Conservation (phyloP, 2,888 invertebrate genomes). For the Campaea margaritaria region DNA sequence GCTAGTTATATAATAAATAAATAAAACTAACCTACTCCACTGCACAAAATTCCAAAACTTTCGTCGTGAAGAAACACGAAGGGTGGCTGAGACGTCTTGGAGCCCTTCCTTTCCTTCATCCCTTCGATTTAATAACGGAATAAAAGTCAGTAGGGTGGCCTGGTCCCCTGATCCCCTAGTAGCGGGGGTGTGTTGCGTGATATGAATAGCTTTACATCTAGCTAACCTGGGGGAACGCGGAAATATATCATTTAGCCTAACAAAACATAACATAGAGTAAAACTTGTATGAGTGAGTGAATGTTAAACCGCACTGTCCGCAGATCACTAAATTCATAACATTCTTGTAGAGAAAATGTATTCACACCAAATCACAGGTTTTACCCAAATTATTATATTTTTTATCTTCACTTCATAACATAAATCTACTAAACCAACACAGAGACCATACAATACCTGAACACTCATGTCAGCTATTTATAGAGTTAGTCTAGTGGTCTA, state of each 20-base stretch:
- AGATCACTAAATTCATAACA: no score
- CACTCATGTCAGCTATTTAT: no score
- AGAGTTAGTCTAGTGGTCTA: no score
- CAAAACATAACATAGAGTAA: not conserved
- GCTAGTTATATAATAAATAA: no score
- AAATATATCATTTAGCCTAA: constrained; percentile 15
- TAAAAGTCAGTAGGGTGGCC: constrained; percentile 79
- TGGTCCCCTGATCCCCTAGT: constrained; percentile 61
- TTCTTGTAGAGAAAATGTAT: no score
- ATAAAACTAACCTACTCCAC: constrained; percentile 30
- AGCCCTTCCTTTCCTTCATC: constrained; percentile 57
- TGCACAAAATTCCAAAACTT: constrained; percentile 28
- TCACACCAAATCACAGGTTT: no score
- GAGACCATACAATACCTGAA: no score
- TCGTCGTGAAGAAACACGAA: constrained; percentile 36
- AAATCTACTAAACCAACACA: no score
- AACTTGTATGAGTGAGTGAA: not conserved
- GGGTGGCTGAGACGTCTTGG: constrained; percentile 41
- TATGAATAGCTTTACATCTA: constrained; percentile 42
- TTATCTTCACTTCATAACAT: no score
- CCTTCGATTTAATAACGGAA: constrained; percentile 74
- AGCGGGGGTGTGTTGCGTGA: constrained; percentile 59
- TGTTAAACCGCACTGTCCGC: no score
- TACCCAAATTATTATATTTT: no score
- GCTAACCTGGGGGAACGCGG: constrained; percentile 15